Base-by-base conservation (phyloP, 2,888 invertebrate species). In the Orchesellides sinensis region DNA sequence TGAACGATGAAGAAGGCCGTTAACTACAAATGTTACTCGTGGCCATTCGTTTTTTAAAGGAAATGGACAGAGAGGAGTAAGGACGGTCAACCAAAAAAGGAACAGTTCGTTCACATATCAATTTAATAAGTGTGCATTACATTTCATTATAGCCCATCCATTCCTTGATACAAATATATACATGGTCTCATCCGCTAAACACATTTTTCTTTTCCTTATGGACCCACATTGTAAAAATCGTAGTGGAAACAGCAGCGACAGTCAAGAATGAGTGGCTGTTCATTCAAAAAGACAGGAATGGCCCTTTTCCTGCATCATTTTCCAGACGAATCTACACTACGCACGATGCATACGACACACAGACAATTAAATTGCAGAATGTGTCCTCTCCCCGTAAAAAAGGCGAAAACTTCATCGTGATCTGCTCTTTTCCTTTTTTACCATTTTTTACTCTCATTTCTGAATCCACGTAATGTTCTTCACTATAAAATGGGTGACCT, bases 11-110 rank as follows among this genome's bases (percentile, higher is more conserved):
- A 17, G 23, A 68, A 54, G 77, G 83, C 78, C 78, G 83, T 86
- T 86, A 86, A 80, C 81, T 80, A 66, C 86, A 86, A 86, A 86
- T 86, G 86, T 81, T 82, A 72, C 84, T 73, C 40, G 21, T 40
- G 40, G 21, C 66, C 74, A 52, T 72, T 72, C 27, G 65, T 56
- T 78, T 83, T 83, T 83, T 75, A 82, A 69, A 59, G 59, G 54
- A 66, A 61, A 47, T 69, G 74, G 72, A 74, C 74, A 19, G 72
- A 47, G 56, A 10, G 35, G 17, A 14, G 40, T 40, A 32, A 10
- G 5, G n/a, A n/a, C 10, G 40, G 14, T 40, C 40, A 10, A 40
- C 2, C 6, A 32, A 10, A 32, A 40, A 6, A 56, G 25, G 12
- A 27, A 27, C 56, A 32, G 52, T 54, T 19, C 59, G 52, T 54